These are phyloP conservation scores for Petrocephalus schoutedeni DNA, from an alignment of 2,797 vertebrate genomes.

Conservation along the genomic window DNA sequence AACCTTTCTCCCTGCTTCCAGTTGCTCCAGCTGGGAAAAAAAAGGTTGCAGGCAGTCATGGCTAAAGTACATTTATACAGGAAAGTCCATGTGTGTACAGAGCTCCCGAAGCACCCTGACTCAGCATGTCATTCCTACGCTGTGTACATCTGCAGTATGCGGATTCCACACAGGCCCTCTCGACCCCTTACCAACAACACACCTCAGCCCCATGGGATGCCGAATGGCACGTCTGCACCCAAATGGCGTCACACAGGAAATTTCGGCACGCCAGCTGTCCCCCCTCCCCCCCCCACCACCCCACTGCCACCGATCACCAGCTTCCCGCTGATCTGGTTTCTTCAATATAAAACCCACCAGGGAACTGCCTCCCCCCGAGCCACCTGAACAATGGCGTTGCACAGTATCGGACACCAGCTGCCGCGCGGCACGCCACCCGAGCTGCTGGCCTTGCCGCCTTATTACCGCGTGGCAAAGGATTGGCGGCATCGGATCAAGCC, in stretches of 20 bases:
- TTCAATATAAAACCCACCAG: conserved; percentile 3
- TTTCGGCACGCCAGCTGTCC: background rate
- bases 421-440: background rate
- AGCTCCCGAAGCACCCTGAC: background rate
- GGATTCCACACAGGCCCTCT: background rate
- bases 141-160: background rate
- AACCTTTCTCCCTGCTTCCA: background rate
- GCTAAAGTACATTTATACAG: background rate
- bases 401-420: conserved; percentile 43
- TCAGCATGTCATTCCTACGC: background rate
- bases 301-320: background rate
- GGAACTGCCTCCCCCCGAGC: background rate
- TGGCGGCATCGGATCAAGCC: background rate
- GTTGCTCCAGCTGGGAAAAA: background rate
- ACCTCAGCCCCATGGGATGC: background rate
- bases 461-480: background rate
- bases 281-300: too few relatives aligned
- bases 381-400: conserved; percentile 48
- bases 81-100: background rate
- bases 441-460: background rate
- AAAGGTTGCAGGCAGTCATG: background rate
- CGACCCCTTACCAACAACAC: background rate
- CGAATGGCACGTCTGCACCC: background rate
- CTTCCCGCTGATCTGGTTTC: conserved; percentile 11
- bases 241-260: background rate